phyloP scores from a whole-genome alignment of 2,113 vertebrate genomes.

The Corythoichthys haematopterus region DNA sequence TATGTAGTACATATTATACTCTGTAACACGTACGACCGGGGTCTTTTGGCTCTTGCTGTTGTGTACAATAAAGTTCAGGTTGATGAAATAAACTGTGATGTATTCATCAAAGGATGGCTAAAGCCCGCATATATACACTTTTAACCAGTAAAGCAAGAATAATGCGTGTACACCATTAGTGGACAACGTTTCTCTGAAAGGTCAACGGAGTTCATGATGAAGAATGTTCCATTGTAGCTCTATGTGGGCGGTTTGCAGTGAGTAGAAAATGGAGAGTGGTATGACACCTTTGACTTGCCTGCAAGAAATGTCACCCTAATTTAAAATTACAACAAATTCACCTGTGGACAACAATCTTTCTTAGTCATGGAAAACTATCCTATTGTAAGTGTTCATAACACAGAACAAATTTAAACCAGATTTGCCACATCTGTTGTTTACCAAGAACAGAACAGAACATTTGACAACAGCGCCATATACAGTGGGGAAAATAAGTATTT shows the following conservation, averaged over 20 bases:
- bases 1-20: conserved; percentile 29
- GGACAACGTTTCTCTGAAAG: background rate
- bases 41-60: conserved; percentile 28
- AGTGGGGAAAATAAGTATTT: too few species aligned
- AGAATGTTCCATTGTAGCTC: background rate
- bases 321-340: background rate
- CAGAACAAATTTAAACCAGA: too few species aligned
- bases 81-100: conserved; percentile 36
- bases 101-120: conserved; percentile 25
- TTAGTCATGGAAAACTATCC: background rate
- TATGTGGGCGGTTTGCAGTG: background rate
- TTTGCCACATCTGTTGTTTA: too few species aligned
- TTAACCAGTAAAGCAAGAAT: background rate
- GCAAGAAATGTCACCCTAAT: background rate
- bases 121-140: conserved; percentile 1
- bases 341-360: background rate
- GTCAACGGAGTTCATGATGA: background rate
- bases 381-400: too few species aligned
- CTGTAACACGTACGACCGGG: conserved; percentile 16
- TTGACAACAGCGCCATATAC: too few species aligned
- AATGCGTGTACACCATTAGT: background rate
- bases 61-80: conserved; percentile 27
- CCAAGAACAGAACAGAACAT: too few species aligned
- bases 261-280: background rate
- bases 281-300: background rate